Evolutionary conservation across 2,888 invertebrate genomes (phyloP).

Genomic region (Hemicrepidius hirtus): DNA sequence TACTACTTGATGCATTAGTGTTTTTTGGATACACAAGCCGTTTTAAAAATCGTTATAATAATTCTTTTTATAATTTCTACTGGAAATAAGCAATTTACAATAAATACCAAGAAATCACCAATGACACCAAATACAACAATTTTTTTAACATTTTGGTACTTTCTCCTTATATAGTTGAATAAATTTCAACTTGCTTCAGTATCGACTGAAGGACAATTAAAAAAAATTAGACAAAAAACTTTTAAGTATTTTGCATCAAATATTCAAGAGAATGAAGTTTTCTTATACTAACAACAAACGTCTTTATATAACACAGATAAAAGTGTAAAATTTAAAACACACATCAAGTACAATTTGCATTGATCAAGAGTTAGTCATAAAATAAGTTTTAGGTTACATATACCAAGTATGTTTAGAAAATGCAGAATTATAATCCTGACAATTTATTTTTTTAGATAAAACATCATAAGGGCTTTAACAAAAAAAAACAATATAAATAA

Average conservation of each 20-base stretch:
- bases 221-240: neutral
- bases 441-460: slow-evolving; percentile 8
- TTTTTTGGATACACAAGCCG: slow-evolving; percentile 9
- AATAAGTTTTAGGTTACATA: slow-evolving; percentile 44
- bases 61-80: slow-evolving; percentile 1
- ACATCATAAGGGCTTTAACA: neutral
- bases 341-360: slow-evolving; percentile 48
- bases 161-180: neutral
- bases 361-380: slow-evolving; percentile 44
- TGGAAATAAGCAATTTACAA: slow-evolving; percentile 7
- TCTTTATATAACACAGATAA: slow-evolving; percentile 52
- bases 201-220: neutral
- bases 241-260: slow-evolving; percentile 19
- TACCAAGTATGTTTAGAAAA: slow-evolving; percentile 42
- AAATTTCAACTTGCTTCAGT: neutral
- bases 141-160: slow-evolving; percentile 2
- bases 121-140: slow-evolving; percentile 8
- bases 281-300: slow-evolving; percentile 48
- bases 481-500: slow-evolving; percentile 3
- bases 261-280: slow-evolving; percentile 29
- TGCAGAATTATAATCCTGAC: slow-evolving; percentile 30
- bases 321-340: slow-evolving; percentile 52
- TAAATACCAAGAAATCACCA: slow-evolving; percentile 19
- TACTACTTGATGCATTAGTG: slow-evolving; percentile 28
- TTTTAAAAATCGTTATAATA: slow-evolving; percentile 7